phyloP scores from a whole-genome alignment of 2,888 invertebrate species.

The Autographa gamma region DNA sequence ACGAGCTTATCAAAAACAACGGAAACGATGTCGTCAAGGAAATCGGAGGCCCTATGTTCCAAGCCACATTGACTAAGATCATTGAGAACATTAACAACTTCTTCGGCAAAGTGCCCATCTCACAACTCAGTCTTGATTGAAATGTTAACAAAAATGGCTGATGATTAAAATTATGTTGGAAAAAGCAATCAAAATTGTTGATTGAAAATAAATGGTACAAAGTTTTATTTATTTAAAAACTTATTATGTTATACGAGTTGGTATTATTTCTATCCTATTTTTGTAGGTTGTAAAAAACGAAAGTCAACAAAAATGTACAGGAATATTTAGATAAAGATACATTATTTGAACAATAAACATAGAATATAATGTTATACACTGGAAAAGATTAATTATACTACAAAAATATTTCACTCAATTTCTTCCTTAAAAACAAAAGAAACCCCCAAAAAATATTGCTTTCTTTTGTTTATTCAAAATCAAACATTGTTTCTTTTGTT shows the following conservation, averaged over 20 bases:
- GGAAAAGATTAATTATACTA: no score
- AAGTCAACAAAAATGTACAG: no score
- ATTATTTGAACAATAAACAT: no score
- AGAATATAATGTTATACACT: no score
- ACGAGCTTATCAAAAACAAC: constrained; percentile 7
- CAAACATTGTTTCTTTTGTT: no score
- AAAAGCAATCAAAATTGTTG: not conserved
- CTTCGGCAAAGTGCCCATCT: not conserved
- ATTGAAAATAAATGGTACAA: not conserved
- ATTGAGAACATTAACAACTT: constrained; percentile 20
- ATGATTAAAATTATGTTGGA: not conserved
- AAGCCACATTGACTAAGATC: not conserved
- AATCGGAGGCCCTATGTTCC: constrained; percentile 20
- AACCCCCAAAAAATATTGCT: no score
- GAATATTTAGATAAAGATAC: no score
- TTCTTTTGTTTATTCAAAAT: no score
- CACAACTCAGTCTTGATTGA: constrained; percentile 30
- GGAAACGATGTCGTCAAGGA: constrained; percentile 23
- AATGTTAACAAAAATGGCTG: not conserved
- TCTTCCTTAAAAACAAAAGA: no score
- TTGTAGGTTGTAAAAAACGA: no score
- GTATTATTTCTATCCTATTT: not conserved
- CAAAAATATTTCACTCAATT: no score
- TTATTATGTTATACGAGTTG: not conserved
- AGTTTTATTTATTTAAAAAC: not conserved